Conservation (phyloP, 2,113 vertebrate genomes). For the Corythornis cristatus region DNA sequence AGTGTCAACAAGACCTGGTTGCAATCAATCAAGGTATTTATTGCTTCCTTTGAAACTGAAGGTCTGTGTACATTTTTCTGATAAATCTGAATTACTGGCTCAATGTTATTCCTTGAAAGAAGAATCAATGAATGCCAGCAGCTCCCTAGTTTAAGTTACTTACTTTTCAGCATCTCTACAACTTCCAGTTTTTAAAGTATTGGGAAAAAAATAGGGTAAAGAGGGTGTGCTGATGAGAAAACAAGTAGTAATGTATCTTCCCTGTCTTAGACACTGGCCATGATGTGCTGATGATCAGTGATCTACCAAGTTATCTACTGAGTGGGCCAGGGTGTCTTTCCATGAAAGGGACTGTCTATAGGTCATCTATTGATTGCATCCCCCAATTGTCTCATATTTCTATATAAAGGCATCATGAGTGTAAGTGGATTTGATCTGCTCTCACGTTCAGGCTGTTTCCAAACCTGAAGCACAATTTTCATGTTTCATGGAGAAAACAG, state of each 20-base stretch:
- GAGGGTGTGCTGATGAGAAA: background rate
- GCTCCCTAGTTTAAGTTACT: conserved; percentile 6
- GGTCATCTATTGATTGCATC: background rate
- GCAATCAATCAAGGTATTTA: conserved; percentile 56
- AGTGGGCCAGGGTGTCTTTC: background rate
- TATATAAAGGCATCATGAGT: background rate
- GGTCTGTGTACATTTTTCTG: conserved; percentile 42
- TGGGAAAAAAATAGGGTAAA: background rate
- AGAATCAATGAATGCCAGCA: conserved; percentile 4
- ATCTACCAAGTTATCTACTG: background rate
- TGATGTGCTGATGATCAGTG: background rate
- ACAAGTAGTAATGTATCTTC: background rate
- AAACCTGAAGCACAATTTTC: background rate
- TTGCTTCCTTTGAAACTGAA: conserved; percentile 19
- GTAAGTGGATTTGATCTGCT: background rate
- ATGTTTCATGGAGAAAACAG: background rate
- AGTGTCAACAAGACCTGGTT: conserved; percentile 3
- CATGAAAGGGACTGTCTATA: background rate
- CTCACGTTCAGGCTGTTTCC: background rate
- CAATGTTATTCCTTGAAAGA: conserved; percentile 24
- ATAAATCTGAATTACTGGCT: conserved; percentile 46
- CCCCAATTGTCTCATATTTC: background rate
- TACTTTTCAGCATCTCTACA: background rate
- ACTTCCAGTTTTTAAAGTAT: background rate
- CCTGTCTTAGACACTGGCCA: background rate